Evolutionary conservation across 2,113 vertebrate genomes (phyloP).

Genomic region (Cyprinodon tularosa): DNA sequence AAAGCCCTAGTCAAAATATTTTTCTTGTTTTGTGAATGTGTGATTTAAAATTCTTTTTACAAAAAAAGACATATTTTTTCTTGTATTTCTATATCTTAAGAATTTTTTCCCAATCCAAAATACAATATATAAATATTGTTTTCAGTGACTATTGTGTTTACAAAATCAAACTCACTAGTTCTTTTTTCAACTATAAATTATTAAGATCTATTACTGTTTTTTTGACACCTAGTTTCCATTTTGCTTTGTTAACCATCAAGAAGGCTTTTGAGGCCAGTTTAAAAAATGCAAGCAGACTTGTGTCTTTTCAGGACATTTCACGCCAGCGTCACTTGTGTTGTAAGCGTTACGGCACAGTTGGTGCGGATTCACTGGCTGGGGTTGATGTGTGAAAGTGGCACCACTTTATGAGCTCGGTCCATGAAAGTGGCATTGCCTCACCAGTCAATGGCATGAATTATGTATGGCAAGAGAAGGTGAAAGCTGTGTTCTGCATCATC

Average conservation of each 20-base stretch:
- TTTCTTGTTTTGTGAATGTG: too few species aligned
- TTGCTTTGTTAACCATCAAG: slow-evolving; percentile 14
- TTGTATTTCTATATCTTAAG: too few species aligned
- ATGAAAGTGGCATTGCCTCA: slow-evolving; percentile 76
- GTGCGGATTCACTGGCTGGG: slow-evolving; percentile 60
- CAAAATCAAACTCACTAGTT: slow-evolving; percentile 17
- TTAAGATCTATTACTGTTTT: not conserved
- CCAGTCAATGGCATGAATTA: slow-evolving; percentile 81
- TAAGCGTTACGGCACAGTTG: slow-evolving; percentile 62
- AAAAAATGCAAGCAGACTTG: slow-evolving; percentile 19
- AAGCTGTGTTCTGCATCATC: slow-evolving; percentile 78
- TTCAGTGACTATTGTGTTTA: slow-evolving; percentile 4
- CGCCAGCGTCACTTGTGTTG: slow-evolving; percentile 49
- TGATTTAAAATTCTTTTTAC: too few species aligned
- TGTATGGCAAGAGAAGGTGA: slow-evolving; percentile 73
- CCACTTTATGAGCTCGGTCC: slow-evolving; percentile 66
- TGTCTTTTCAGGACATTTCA: slow-evolving; percentile 56
- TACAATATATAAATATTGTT: not conserved
- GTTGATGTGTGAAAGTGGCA: slow-evolving; percentile 74
- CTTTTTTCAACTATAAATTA: not conserved
- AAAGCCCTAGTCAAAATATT: too few species aligned
- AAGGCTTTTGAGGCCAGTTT: slow-evolving; percentile 18
- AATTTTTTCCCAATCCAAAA: not conserved
- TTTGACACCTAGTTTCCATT: slow-evolving; percentile 14
- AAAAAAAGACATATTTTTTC: too few species aligned